These are phyloP conservation scores for Syrista parreyssii DNA, from an alignment of 2,888 invertebrate species.

Conservation along the genomic window DNA sequence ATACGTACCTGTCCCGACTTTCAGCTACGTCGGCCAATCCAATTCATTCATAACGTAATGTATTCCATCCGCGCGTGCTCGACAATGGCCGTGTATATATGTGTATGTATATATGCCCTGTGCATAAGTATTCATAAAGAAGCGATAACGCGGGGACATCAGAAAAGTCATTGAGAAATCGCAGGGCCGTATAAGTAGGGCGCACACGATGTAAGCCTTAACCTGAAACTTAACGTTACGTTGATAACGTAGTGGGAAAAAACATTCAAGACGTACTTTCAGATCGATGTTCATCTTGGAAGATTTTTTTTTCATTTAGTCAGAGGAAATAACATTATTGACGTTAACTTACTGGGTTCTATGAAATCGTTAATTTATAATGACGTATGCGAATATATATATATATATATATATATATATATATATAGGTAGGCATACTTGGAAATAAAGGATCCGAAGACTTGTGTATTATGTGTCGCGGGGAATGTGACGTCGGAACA, in stretches of 20 bases:
- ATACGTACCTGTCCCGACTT: neutral
- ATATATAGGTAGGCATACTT: neutral
- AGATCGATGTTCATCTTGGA: too few species aligned
- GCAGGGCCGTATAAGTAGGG: neutral
- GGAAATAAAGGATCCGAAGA: neutral
- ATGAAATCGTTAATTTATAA: neutral
- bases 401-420: neutral
- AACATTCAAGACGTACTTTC: too few species aligned
- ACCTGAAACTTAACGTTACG: too few species aligned
- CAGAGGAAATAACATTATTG: too few species aligned
- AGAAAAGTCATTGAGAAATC: neutral
- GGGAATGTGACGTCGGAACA: neutral
- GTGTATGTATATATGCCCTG: neutral
- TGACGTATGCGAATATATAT: neutral
- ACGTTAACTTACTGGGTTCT: neutral
- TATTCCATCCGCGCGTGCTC: conserved; percentile 18
- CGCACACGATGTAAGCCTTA: too few species aligned
- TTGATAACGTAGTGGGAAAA: too few species aligned
- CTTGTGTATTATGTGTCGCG: neutral
- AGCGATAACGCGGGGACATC: neutral
- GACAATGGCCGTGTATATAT: conserved; percentile 15
- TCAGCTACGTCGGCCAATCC: conserved; percentile 2
- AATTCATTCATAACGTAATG: conserved; percentile 26
- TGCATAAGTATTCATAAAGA: neutral
- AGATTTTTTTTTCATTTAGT: too few species aligned